A percentile compares a stretch with the other conserved stretches of the same genome.
Evolutionary conservation across 2,797 vertebrate genomes (phyloP).

Genomic region (Rhinichthys osculus): DNA sequence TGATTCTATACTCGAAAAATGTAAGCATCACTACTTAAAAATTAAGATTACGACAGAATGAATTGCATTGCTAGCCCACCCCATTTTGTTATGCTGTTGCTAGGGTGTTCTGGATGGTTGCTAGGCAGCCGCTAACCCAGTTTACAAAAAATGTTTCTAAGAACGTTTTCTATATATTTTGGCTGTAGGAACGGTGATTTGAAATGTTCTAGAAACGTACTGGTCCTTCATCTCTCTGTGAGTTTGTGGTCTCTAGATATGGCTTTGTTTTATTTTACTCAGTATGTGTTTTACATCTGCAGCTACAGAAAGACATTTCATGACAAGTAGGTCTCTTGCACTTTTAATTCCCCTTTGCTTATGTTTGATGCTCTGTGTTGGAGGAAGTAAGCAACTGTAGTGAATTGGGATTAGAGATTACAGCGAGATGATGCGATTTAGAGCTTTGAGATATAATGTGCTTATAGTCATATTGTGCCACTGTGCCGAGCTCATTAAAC

Average conservation of each 20-base stretch:
- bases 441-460: conserved; percentile 55
- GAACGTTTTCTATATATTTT: no score
- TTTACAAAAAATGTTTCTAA: no score
- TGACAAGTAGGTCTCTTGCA: conserved; percentile 1
- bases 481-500: conserved; percentile 49
- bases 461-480: conserved; percentile 59
- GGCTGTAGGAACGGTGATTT: no score
- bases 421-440: conserved; percentile 46
- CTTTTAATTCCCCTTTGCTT: conserved; percentile 4
- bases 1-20: no score
- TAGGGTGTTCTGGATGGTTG: no score
- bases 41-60: no score
- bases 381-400: conserved; percentile 21
- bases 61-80: no score
- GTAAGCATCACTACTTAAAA: no score
- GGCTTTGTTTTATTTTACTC: background rate
- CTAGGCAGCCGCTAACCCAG: no score
- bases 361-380: conserved; percentile 20
- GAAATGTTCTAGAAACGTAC: no score
- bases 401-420: conserved; percentile 45
- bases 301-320: conserved; percentile 7
- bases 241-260: background rate
- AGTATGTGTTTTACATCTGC: background rate
- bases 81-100: no score
- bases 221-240: background rate